Percentiles rank a stretch among this genome's conserved stretches.
These are phyloP conservation scores for Drosophila asahinai DNA, from an alignment of 1,140 invertebrate species.

Conservation along the genomic window DNA sequence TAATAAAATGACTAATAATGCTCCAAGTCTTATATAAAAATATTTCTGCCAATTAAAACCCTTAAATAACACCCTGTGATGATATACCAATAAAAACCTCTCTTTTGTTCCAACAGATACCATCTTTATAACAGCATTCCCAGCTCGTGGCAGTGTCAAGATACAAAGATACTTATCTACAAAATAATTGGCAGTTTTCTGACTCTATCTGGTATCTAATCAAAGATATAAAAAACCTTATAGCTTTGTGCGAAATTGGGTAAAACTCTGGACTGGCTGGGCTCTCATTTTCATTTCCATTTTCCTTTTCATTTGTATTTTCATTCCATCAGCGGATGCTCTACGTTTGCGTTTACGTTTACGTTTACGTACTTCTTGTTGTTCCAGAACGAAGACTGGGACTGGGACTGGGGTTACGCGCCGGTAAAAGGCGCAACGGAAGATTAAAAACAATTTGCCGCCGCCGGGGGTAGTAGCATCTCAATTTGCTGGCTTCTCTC, in stretches of 20 bases:
- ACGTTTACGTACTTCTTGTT: too few relatives aligned
- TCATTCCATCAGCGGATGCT: constrained; percentile 17
- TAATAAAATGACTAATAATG: not conserved
- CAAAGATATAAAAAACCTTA: too few relatives aligned
- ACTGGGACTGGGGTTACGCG: constrained; percentile 37
- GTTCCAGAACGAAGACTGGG: too few relatives aligned
- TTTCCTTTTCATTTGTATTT: constrained; percentile 17
- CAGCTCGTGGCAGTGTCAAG: constrained; percentile 8
- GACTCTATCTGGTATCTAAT: not conserved
- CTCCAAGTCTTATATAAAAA: too few relatives aligned
- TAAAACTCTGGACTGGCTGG: constrained; percentile 3
- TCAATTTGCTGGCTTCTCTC: constrained; percentile 79
- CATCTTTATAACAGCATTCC: not conserved
- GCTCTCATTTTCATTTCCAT: constrained; percentile 11
- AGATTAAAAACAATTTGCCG: constrained; percentile 79
- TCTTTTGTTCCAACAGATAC: not conserved
- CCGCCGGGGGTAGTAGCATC: constrained; percentile 57
- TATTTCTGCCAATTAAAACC: not conserved
- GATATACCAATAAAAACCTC: not conserved
- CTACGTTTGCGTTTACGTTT: too few relatives aligned
- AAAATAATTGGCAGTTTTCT: constrained; percentile 2
- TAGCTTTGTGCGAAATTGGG: not conserved
- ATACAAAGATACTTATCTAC: constrained; percentile 4
- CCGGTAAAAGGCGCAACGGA: constrained; percentile 67
- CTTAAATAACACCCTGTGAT: not conserved